phyloP scores from a whole-genome alignment of 2,888 invertebrate species.

The Melolontha melolontha region DNA sequence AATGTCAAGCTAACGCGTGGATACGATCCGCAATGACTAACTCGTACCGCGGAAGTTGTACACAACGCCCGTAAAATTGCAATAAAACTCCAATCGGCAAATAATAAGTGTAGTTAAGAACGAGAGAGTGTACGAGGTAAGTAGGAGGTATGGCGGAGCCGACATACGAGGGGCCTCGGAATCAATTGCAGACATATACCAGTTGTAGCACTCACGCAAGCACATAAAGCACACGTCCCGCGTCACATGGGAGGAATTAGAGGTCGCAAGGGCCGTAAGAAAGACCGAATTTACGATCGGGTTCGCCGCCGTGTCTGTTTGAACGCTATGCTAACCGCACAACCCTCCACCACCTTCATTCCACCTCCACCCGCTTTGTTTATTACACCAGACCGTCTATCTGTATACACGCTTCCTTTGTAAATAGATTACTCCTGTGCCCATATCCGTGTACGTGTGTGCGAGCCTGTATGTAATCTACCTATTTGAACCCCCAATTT shows the following conservation, averaged over 20 bases:
- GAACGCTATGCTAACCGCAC: constrained; percentile 59
- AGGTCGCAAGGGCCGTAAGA: constrained; percentile 63
- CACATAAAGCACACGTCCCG: constrained; percentile 65
- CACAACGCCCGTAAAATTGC: background rate
- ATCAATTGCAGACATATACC: constrained; percentile 62
- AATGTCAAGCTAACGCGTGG: too few relatives aligned
- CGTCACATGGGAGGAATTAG: constrained; percentile 65
- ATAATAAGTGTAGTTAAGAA: constrained; percentile 48
- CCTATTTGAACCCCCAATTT: constrained; percentile 38
- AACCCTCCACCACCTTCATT: constrained; percentile 49
- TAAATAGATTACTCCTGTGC: constrained; percentile 43
- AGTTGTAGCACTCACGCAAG: constrained; percentile 62
- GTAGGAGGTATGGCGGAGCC: background rate
- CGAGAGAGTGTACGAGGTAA: constrained; percentile 20
- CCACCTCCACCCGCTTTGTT: constrained; percentile 43
- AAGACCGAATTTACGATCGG: constrained; percentile 64
- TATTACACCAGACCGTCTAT: constrained; percentile 34
- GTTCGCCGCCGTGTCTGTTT: constrained; percentile 60
- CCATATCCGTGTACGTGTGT: background rate
- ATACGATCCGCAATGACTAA: too few relatives aligned
- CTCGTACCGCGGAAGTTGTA: constrained; percentile 1
- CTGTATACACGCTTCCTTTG: constrained; percentile 39
- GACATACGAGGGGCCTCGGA: constrained; percentile 53
- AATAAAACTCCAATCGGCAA: constrained; percentile 46
- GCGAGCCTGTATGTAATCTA: constrained; percentile 22